Conservation (phyloP, 2,888 invertebrate species). For the Apantesis nais region DNA sequence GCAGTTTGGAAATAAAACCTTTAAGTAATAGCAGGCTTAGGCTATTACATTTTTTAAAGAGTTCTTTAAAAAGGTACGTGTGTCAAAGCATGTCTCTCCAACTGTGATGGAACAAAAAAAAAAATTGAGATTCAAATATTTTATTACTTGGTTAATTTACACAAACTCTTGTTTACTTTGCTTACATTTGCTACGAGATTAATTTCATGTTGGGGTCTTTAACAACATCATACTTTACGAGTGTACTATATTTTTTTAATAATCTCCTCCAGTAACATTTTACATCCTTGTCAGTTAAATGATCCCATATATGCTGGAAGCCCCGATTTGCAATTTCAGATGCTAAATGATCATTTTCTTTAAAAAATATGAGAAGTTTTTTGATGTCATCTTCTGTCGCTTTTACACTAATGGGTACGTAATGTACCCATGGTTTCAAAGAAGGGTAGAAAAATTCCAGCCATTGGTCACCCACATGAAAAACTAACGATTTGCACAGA, state of each 20-base stretch:
- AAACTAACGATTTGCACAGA: slow-evolving; percentile 95
- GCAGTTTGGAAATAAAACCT: too few species aligned
- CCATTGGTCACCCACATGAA: slow-evolving; percentile 98
- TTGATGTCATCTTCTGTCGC: slow-evolving; percentile 89
- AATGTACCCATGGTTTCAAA: slow-evolving; percentile 98
- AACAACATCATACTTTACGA: slow-evolving; percentile 88
- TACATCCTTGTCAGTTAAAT: slow-evolving; percentile 93
- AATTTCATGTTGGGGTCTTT: slow-evolving; percentile 83
- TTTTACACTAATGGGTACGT: slow-evolving; percentile 91
- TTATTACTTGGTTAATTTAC: slow-evolving; percentile 1
- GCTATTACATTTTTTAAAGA: too few species aligned
- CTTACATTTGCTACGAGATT: slow-evolving; percentile 24
- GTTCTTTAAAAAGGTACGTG: too few species aligned
- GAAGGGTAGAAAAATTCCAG: slow-evolving; percentile 96
- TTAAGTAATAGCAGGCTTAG: too few species aligned
- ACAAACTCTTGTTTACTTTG: neutral
- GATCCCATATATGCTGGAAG: slow-evolving; percentile 92
- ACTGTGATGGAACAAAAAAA: neutral
- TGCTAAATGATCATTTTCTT: slow-evolving; percentile 90
- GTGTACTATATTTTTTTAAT: slow-evolving; percentile 89
- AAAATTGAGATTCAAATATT: slow-evolving; percentile 2
- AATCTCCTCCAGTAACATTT: slow-evolving; percentile 94
- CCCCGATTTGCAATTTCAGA: slow-evolving; percentile 93
- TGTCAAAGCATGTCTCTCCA: too few species aligned
- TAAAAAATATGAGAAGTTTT: slow-evolving; percentile 90